Conservation (phyloP, 2,888 invertebrate genomes). For the Agrochola litura region DNA sequence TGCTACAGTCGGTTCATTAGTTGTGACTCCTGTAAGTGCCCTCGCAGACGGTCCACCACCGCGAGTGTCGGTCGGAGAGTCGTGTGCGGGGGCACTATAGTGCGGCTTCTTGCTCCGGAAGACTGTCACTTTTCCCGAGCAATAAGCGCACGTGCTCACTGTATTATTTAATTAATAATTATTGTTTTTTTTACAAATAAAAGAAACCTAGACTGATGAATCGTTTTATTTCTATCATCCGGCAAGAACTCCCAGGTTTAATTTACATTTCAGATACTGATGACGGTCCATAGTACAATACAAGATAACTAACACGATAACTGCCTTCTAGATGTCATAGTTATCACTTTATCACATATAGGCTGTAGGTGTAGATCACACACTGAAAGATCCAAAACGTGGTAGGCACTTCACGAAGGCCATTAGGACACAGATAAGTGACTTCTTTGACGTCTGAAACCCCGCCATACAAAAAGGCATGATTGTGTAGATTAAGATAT, state of each 20-base stretch:
- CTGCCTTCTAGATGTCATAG: neutral
- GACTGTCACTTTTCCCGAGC: constrained; percentile 89
- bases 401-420: no score
- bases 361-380: neutral
- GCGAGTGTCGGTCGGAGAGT: constrained; percentile 14
- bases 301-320: no score
- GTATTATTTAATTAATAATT: constrained; percentile 84
- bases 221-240: constrained; percentile 69
- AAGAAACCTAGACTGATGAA: constrained; percentile 87
- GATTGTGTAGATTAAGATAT: no score
- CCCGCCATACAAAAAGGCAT: no score
- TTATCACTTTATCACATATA: no score
- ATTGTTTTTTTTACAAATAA: constrained; percentile 89
- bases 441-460: no score
- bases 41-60: constrained; percentile 40
- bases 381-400: no score
- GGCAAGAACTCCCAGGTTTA: neutral
- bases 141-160: constrained; percentile 88
- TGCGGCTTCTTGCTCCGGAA: constrained; percentile 90
- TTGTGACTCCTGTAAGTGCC: constrained; percentile 63
- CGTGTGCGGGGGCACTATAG: constrained; percentile 57
- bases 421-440: no score
- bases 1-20: constrained; percentile 69
- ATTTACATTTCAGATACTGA: neutral
- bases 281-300: neutral